A percentile compares a stretch with the other conserved stretches of the same genome.
These are phyloP conservation scores for Zonitis immaculata DNA, from an alignment of 2,888 invertebrate species.

Conservation along the genomic window DNA sequence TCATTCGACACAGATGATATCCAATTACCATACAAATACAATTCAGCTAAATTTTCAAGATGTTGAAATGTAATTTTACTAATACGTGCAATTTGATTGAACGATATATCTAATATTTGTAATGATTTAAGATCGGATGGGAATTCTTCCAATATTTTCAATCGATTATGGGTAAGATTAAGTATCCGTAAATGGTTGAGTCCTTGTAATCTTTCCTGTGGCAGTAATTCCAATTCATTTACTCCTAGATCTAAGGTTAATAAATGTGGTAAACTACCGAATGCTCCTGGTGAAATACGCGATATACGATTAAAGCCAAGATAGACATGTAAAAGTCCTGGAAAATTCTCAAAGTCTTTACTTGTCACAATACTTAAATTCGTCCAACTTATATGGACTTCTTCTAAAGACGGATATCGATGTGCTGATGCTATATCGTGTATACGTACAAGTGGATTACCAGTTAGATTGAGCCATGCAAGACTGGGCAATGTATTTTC, in stretches of 20 bases:
- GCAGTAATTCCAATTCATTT: constrained; percentile 77
- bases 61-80: constrained; percentile 72
- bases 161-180: constrained; percentile 78
- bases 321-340: constrained; percentile 69
- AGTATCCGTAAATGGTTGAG: constrained; percentile 66
- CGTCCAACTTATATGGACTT: constrained; percentile 72
- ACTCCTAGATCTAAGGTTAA: constrained; percentile 74
- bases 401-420: constrained; percentile 73
- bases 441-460: constrained; percentile 72
- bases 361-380: constrained; percentile 79
- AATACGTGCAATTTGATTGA: constrained; percentile 75
- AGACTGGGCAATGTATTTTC: constrained; percentile 68
- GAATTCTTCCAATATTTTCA: constrained; percentile 78
- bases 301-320: constrained; percentile 70
- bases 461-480: constrained; percentile 74
- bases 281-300: constrained; percentile 79
- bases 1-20: constrained; percentile 73
- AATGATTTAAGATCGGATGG: constrained; percentile 71
- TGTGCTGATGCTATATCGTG: constrained; percentile 67
- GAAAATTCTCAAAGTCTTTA: constrained; percentile 80
- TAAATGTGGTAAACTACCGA: constrained; percentile 70
- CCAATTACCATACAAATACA: constrained; percentile 78
- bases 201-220: constrained; percentile 78
- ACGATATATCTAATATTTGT: constrained; percentile 75
- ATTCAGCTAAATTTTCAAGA: constrained; percentile 69